Evolutionary conservation across 2,797 vertebrate species (phyloP).

Genomic region (Pangasius larnaudii): DNA sequence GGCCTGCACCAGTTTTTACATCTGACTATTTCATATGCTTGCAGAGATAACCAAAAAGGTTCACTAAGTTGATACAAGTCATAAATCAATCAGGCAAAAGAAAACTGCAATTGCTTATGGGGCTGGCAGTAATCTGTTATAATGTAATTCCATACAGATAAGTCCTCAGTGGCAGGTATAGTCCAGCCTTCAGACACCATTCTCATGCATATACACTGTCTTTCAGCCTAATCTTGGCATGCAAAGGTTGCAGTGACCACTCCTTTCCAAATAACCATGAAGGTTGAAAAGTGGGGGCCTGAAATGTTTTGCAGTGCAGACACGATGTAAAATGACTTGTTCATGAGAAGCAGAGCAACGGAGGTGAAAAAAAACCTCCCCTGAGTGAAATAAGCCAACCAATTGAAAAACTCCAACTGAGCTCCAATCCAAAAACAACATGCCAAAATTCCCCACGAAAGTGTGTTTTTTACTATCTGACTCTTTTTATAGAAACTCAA

Average conservation of each 20-base stretch:
- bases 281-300: conserved; percentile 34
- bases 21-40: conserved; percentile 16
- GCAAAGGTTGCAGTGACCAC: conserved; percentile 62
- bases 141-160: conserved; percentile 50
- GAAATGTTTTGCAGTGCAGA: conserved; percentile 64
- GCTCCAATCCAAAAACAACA: conserved; percentile 70
- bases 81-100: conserved; percentile 26
- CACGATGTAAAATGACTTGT: conserved; percentile 76
- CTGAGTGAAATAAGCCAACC: conserved; percentile 58
- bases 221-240: conserved; percentile 55
- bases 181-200: conserved; percentile 65
- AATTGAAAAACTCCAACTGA: conserved; percentile 59
- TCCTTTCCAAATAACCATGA: conserved; percentile 71
- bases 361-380: conserved; percentile 66
- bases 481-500: conserved; percentile 60
- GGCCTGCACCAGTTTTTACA: conserved; percentile 6
- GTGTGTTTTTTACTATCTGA: conserved; percentile 59
- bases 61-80: conserved; percentile 8
- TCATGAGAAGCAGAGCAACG: conserved; percentile 63
- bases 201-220: conserved; percentile 24
- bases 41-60: neutral
- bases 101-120: conserved; percentile 1
- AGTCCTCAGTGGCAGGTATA: conserved; percentile 48
- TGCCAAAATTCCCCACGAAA: conserved; percentile 59
- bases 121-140: conserved; percentile 23